Evolutionary conservation across 2,797 vertebrate species (phyloP), one percentile per base, ranked within the genome.

Genomic region (Pseudochromis fuscus): DNA sequence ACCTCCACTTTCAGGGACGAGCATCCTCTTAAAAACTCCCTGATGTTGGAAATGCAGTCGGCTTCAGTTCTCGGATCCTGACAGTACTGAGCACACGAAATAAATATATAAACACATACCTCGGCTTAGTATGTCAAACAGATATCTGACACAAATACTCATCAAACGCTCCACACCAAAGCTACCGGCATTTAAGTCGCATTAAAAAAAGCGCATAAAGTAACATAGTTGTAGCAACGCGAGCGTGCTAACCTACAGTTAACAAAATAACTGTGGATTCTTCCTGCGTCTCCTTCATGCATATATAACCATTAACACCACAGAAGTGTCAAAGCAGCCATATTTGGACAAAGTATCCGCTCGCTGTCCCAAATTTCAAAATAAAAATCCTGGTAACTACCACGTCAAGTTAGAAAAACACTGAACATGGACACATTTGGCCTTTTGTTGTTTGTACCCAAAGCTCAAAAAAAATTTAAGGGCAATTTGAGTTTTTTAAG

Each of bases 11-110:
- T 96, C 75, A 99, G 91, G 31, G 93, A 58, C 0, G 88, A 57
- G 31, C 96, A 98, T 95, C 96, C 96, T 91, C 94, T 96, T 69
- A 99, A 86, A 93, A 99, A 99, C 89, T 97, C 96, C 65, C 83
- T 92, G 87, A 98, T 97, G 78, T 99, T 99, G 81, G 85, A 84
- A 82, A 96, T 83, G 84, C 96, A 97, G 55, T 97, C 96, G 0
- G 92, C 93, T 94, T 99, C 97, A 44, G 90, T 94, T 86, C 94
- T 96, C 71, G 97, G 97, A 51, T 98, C 98, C 87, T 86, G 87
- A 76, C 93, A 97, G 76, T 94, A 97, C 97, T 98, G 89, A 81
- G 88, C 82, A 81, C 44, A 81, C 28, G 16, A 72, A 80, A 89
- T 67, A 88, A 65, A 89, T 73, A 80, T 69, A 84, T 86, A 79